Evolutionary conservation across 2,888 invertebrate species (phyloP).

Genomic region (Tridacna gigas): DNA sequence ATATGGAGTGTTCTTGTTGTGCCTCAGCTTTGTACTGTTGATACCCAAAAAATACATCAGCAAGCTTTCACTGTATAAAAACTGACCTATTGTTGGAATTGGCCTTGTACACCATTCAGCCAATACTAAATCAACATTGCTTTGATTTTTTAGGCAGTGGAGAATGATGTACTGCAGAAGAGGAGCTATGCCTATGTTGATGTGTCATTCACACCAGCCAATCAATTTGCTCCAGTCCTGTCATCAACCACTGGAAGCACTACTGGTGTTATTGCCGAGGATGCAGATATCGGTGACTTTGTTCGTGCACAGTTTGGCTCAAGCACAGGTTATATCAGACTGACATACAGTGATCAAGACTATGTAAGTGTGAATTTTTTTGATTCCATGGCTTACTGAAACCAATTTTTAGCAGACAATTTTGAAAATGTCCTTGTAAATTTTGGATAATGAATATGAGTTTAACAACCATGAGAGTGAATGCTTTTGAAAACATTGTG

Average conservation of each 20-base stretch:
- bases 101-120: no score
- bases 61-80: no score
- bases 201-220: constrained; percentile 68
- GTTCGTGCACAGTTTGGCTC: constrained; percentile 25
- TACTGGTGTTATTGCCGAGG: constrained; percentile 75
- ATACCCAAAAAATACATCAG: no score
- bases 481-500: background rate
- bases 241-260: constrained; percentile 56
- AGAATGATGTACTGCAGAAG: constrained; percentile 62
- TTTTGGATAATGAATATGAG: background rate
- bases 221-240: constrained; percentile 72
- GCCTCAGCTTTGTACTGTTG: no score
- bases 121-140: no score
- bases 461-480: no score
- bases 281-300: constrained; percentile 67
- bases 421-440: background rate
- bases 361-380: constrained; percentile 67
- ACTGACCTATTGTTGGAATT: no score
- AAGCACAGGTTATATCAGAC: constrained; percentile 56
- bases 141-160: constrained; percentile 4
- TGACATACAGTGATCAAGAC: constrained; percentile 75
- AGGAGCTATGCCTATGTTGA: constrained; percentile 69
- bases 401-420: background rate
- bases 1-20: no score
- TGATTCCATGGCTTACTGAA: background rate